Conservation (phyloP, 2,888 invertebrate species). For the Eupeodes luniger region DNA sequence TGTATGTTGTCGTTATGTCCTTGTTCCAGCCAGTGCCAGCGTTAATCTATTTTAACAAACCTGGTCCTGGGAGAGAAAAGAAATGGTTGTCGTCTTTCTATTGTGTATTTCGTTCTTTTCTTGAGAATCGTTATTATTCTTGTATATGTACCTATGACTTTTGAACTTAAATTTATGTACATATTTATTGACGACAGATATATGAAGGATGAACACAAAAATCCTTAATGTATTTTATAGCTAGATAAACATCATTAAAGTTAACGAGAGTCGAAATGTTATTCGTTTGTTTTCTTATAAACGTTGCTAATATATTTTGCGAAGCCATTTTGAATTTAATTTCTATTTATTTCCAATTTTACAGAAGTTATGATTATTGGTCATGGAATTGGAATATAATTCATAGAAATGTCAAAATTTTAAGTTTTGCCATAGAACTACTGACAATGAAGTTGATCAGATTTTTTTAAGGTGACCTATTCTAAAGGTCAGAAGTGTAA, state of each 20-base stretch:
- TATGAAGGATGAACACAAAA: neutral
- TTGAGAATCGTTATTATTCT: neutral
- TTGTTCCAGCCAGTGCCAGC: neutral
- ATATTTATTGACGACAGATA: neutral
- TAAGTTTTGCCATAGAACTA: too few species aligned
- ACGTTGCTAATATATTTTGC: neutral
- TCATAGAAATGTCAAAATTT: too few species aligned
- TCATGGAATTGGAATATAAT: too few species aligned
- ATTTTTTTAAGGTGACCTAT: too few species aligned
- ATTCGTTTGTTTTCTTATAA: too few species aligned
- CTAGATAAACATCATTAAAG: neutral
- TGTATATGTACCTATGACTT: neutral
- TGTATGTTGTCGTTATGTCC: neutral
- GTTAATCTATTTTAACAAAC: conserved; percentile 27
- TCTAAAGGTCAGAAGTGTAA: too few species aligned
- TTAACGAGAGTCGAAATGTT: conserved; percentile 1
- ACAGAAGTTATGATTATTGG: too few species aligned
- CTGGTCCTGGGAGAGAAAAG: neutral
- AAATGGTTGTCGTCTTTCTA: neutral
- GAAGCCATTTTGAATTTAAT: neutral
- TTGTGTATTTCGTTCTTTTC: neutral
- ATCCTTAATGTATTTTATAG: neutral
- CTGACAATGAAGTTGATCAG: too few species aligned
- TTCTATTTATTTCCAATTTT: too few species aligned
- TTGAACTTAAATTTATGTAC: neutral